Evolutionary conservation across 1,140 invertebrate genomes (phyloP), one percentile per base, ranked within the genome.

Genomic region (Spodoptera litura): DNA sequence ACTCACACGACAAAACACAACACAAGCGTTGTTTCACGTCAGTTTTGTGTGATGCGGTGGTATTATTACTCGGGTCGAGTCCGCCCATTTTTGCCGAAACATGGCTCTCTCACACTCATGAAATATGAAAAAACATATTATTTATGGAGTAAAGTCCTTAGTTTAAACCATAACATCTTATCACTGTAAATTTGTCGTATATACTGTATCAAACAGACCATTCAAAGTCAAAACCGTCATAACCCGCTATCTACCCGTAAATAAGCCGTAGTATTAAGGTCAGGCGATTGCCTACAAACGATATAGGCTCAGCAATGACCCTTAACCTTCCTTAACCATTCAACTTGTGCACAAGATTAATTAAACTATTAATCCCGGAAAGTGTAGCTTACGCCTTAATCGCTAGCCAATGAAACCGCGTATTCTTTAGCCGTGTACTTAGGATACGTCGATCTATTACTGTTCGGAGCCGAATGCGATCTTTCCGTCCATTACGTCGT

Each of bases 401-500:
- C 71, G 71, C 38, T 74, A 74, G 44, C 55, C 71, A 74, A 74
- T 74, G 71, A 38, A 44, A 78, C 77, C 68, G 52, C 77, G 58
- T 25, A 74, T 79, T 79, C 78, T 74, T 79, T 62, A 52, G 44
- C 35, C n/a, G 11, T 27, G 27, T 27, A 61, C 64, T 61, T 70
- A 27, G 56, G 64, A 58, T 59, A 55, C 73, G 64, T 71, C 72
- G 58, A 80, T 76, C 73, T 51, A 74, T 80, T 61, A 58, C 72
- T 35, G 38, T 58, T 59, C 15, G 55, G 58, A 76, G 25, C 58
- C 76, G 58, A 80, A 74, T 75, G 53, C 59, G 79, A 79, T 78
- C 15, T 73, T 80, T 74, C 81, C 66, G 64, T 71, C 79, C 78
- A 81, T 78, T 85, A 78, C 59, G 44, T 44, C 12, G 53, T 38